Conservation (phyloP, 2,113 vertebrate genomes). For the Atherinomorus stipes region DNA sequence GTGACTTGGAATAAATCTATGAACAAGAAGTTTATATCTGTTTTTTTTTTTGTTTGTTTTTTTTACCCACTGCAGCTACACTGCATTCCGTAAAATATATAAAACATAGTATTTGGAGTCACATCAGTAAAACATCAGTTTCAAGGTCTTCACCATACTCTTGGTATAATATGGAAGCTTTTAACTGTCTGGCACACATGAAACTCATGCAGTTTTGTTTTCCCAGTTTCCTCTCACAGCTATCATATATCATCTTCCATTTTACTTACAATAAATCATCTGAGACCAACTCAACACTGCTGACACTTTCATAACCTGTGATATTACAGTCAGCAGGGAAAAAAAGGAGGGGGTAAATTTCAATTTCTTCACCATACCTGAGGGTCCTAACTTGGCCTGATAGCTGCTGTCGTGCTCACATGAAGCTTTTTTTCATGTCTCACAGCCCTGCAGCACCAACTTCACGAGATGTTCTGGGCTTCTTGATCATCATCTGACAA, state of each 20-base stretch:
- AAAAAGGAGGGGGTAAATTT: constrained; percentile 21
- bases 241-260: background rate
- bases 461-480: background rate
- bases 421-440: background rate
- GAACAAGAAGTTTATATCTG: too few relatives aligned
- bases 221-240: constrained; percentile 19
- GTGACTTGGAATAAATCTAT: too few relatives aligned
- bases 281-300: constrained; percentile 26
- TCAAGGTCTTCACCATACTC: background rate
- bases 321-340: constrained; percentile 39
- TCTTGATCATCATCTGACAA: background rate
- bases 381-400: constrained; percentile 7
- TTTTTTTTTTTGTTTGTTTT: too few relatives aligned
- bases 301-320: constrained; percentile 31
- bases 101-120: background rate
- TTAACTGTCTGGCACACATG: too few relatives aligned
- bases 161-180: too few relatives aligned
- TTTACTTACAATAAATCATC: constrained; percentile 7
- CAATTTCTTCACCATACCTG: constrained; percentile 12
- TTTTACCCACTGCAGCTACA: too few relatives aligned
- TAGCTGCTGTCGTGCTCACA: background rate
- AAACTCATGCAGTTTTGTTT: constrained; percentile 14
- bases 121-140: background rate
- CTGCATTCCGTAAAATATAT: background rate
- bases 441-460: background rate